Evolutionary conservation across 2,113 vertebrate species (phyloP).

Genomic region (Labeo rohita): DNA sequence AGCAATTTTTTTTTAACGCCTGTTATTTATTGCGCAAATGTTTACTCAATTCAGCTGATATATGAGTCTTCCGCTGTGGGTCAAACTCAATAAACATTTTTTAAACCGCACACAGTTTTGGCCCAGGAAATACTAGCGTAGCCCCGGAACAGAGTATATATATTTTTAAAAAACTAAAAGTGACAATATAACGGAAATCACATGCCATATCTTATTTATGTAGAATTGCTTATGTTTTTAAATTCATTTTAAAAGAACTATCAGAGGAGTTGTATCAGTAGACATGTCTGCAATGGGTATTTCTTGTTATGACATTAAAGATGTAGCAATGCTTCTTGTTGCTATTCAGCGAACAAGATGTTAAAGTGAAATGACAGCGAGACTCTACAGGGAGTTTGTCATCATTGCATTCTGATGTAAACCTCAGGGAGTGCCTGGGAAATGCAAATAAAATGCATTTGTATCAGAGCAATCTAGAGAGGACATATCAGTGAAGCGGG

Average conservation of each 20-base stretch:
- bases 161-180: neutral
- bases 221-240: slow-evolving; percentile 7
- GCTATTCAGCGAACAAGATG: slow-evolving; percentile 43
- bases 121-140: neutral
- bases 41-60: slow-evolving; percentile 69
- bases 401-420: slow-evolving; percentile 42
- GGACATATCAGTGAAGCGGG: slow-evolving; percentile 23
- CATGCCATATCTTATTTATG: neutral
- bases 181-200: neutral
- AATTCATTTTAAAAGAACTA: neutral
- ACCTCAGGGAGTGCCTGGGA: slow-evolving; percentile 36
- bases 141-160: neutral
- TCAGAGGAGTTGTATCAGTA: slow-evolving; percentile 19
- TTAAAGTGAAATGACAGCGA: slow-evolving; percentile 63
- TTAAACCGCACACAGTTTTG: slow-evolving; percentile 51
- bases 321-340: slow-evolving; percentile 60
- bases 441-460: slow-evolving; percentile 39
- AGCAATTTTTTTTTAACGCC: slow-evolving; percentile 70
- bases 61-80: slow-evolving; percentile 63
- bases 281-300: slow-evolving; percentile 31
- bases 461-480: neutral
- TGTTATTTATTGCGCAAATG: slow-evolving; percentile 72
- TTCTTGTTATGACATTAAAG: slow-evolving; percentile 62
- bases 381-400: slow-evolving; percentile 48
- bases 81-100: slow-evolving; percentile 61